These are phyloP conservation scores for Neopelma chrysocephalum DNA, from an alignment of 2,797 vertebrate species.

Conservation along the genomic window DNA sequence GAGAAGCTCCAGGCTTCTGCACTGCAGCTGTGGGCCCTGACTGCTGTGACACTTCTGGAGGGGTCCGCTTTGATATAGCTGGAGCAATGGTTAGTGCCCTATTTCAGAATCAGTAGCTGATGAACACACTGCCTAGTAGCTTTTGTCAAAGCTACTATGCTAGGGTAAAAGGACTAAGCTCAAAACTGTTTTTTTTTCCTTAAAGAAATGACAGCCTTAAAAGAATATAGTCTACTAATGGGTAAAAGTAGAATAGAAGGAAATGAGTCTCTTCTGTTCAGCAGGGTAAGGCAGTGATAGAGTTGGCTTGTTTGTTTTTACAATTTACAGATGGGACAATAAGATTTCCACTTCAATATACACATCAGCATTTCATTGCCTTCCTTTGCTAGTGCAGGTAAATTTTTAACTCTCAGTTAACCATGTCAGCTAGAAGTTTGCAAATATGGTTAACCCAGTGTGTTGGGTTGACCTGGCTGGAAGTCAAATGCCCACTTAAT, in stretches of 20 bases:
- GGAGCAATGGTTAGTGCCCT: not conserved
- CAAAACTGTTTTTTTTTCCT: not conserved
- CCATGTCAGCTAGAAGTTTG: not conserved
- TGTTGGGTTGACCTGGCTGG: not conserved
- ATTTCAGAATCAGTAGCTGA: not conserved
- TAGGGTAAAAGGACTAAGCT: not conserved
- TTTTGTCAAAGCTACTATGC: not conserved
- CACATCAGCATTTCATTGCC: not conserved
- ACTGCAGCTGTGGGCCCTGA: not conserved
- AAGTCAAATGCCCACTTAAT: not conserved
- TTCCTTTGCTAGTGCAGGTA: not conserved
- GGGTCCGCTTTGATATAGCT: not conserved
- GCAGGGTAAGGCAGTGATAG: not conserved
- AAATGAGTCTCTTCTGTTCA: not conserved
- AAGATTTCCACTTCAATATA: not conserved
- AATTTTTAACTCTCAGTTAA: not conserved
- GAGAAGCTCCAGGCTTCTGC: not conserved
- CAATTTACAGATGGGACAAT: not conserved
- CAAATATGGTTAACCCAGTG: not conserved
- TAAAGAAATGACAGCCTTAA: not conserved
- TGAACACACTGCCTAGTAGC: not conserved
- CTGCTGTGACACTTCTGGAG: not conserved
- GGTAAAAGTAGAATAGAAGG: not conserved
- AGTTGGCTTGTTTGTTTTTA: constrained; percentile 11
- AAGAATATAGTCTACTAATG: constrained; percentile 17